Base-by-base conservation (phyloP, 2,113 vertebrate species). In the Leptosomus discolor region DNA sequence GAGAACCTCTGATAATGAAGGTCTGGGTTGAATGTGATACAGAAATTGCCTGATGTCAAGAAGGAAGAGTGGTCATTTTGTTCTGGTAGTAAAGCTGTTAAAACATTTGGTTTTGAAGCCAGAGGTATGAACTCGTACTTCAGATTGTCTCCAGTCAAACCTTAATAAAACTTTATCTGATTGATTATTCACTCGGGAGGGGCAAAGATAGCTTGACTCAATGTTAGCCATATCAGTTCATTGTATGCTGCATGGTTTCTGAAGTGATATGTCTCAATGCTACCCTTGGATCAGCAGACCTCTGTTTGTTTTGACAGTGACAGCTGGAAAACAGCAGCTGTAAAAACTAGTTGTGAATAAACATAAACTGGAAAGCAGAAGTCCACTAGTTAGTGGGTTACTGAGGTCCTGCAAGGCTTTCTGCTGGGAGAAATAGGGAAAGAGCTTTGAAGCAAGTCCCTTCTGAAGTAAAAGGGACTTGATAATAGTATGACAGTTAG, bases 181-280 rank as follows among this genome's bases (percentile, higher is more conserved):
- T 22, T 64, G 39, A 20, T 22, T 69, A 30, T 57, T 87, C 29
- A 15, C 22, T 89, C 23, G 16, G 48, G 27, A 93, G 19, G 50
- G 45, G 69, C 73, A 73, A 43, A 48, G 12, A 36, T 61, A 30
- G 19, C 64, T 74, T 37, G 68, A 54, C 30, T 20, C 74, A n/a
- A 24, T 90, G 32, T 54, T 67, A 95, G 24, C n/a, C 18, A 2
- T 61, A 27, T 51, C 37, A 54, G 29, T 24, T 88, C 36, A 27
- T 56, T 56, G 12, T 36, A 34, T 81, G 26, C 39, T 76, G 76
- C 16, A 6, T 46, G 20, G 46, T 41, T 80, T 68, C 56, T 67
- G 64, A 54, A 45, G 36, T 17, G 4, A 18, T 30, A 10, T 0
- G 0, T 9, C 29, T 81, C n/a, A 14, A 5, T 10, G 12, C 32